phyloP scores from a whole-genome alignment of 1,140 invertebrate genomes.

The Choristoneura fumiferana region DNA sequence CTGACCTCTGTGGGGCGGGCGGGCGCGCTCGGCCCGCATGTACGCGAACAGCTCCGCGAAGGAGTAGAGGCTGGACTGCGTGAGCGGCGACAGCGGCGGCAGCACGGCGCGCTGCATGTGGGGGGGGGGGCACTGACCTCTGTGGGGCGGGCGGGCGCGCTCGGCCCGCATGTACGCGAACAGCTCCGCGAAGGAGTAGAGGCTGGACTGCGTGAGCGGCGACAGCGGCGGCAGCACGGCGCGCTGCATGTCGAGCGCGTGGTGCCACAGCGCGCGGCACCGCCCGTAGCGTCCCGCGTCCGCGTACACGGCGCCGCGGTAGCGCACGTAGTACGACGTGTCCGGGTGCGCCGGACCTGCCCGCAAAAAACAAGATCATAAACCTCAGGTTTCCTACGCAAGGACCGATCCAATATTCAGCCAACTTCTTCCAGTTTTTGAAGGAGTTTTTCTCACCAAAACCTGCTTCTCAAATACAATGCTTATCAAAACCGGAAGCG shows the following conservation, averaged over 20 bases:
- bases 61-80: slow-evolving; percentile 83
- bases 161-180: slow-evolving; percentile 96
- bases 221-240: slow-evolving; percentile 94
- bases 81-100: slow-evolving; percentile 94
- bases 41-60: no score
- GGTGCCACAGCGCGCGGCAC: slow-evolving; percentile 95
- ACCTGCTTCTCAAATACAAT: no score
- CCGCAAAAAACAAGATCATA: not conserved
- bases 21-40: slow-evolving; percentile 89
- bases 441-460: no score
- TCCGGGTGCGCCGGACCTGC: slow-evolving; percentile 93
- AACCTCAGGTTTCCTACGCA: no score
- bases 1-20: slow-evolving; percentile 80
- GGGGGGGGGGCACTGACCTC: no score
- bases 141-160: slow-evolving; percentile 82
- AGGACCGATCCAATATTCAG: no score
- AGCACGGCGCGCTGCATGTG: slow-evolving; percentile 95
- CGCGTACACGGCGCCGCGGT: slow-evolving; percentile 95
- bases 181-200: slow-evolving; percentile 96
- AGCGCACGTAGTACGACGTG: slow-evolving; percentile 96
- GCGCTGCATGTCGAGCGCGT: slow-evolving; percentile 98
- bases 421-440: no score
- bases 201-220: slow-evolving; percentile 95
- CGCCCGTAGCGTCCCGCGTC: slow-evolving; percentile 95
- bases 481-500: no score